Evolutionary conservation across 1,140 invertebrate genomes (phyloP).

Genomic region (Hyphantria cunea): DNA sequence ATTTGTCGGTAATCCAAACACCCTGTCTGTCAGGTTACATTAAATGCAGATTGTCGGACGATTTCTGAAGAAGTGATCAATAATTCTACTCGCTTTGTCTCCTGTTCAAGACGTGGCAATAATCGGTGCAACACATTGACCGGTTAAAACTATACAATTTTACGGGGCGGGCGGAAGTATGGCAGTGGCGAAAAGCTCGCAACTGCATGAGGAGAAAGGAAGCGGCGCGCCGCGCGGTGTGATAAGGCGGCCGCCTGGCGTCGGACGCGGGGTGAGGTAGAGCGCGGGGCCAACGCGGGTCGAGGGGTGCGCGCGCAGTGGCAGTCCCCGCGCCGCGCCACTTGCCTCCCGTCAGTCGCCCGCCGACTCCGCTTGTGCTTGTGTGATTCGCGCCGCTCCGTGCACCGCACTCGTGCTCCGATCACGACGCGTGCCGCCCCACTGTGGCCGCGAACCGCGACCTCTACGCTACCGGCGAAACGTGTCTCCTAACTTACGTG

Average conservation of each 20-base stretch:
- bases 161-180: slow-evolving; percentile 75
- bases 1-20: too few relatives aligned
- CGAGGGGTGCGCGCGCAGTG: slow-evolving; percentile 64
- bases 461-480: slow-evolving; percentile 76
- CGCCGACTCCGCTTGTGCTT: slow-evolving; percentile 78
- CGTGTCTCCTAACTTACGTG: slow-evolving; percentile 75
- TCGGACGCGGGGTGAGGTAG: slow-evolving; percentile 44
- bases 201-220: slow-evolving; percentile 80
- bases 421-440: slow-evolving; percentile 77
- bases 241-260: slow-evolving; percentile 74
- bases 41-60: too few relatives aligned
- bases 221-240: slow-evolving; percentile 74
- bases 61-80: too few relatives aligned
- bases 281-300: slow-evolving; percentile 37
- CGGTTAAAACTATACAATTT: slow-evolving; percentile 69
- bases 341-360: slow-evolving; percentile 74
- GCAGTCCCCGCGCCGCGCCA: slow-evolving; percentile 60
- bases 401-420: slow-evolving; percentile 78
- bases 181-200: slow-evolving; percentile 79
- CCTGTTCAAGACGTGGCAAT: slow-evolving; percentile 50
- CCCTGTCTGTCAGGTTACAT: too few relatives aligned
- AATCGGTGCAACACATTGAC: slow-evolving; percentile 64
- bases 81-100: slow-evolving; percentile 16
- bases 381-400: slow-evolving; percentile 78
- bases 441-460: slow-evolving; percentile 77